Evolutionary conservation across 2,797 vertebrate genomes (phyloP).

Genomic region (Galagoides demidoff): DNA sequence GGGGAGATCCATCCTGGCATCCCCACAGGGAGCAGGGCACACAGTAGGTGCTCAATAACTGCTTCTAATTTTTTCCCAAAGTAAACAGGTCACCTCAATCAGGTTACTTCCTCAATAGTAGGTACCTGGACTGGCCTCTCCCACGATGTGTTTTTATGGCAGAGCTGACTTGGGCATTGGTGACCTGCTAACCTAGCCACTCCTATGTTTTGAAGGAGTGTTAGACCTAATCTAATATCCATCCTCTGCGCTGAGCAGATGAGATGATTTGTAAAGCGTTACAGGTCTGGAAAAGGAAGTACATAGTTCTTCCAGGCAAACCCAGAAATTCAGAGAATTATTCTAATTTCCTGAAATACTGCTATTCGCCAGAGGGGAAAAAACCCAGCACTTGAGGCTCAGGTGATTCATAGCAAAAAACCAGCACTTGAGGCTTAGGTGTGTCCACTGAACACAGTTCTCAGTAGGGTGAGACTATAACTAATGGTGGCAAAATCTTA

Average conservation of each 20-base stretch:
- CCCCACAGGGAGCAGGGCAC: background rate
- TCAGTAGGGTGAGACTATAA: background rate
- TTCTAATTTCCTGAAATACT: background rate
- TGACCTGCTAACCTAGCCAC: background rate
- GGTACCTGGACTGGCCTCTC: background rate
- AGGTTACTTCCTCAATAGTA: constrained; percentile 25
- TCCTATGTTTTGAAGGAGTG: background rate
- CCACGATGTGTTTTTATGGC: background rate
- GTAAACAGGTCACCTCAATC: constrained; percentile 24
- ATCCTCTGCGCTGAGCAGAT: background rate
- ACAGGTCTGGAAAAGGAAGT: constrained; percentile 13
- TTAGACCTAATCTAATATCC: background rate
- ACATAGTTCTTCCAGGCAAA: background rate
- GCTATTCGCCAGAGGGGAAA: background rate
- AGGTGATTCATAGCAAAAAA: background rate
- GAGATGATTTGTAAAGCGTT: background rate
- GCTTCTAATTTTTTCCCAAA: background rate
- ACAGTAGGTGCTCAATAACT: background rate
- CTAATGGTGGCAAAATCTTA: background rate
- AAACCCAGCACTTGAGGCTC: background rate
- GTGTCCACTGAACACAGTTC: background rate
- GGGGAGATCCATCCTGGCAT: background rate
- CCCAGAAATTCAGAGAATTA: background rate
- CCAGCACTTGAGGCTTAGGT: background rate
- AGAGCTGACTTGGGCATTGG: background rate